Conservation (phyloP, 1,140 invertebrate species). For the Ceratina australensis region DNA sequence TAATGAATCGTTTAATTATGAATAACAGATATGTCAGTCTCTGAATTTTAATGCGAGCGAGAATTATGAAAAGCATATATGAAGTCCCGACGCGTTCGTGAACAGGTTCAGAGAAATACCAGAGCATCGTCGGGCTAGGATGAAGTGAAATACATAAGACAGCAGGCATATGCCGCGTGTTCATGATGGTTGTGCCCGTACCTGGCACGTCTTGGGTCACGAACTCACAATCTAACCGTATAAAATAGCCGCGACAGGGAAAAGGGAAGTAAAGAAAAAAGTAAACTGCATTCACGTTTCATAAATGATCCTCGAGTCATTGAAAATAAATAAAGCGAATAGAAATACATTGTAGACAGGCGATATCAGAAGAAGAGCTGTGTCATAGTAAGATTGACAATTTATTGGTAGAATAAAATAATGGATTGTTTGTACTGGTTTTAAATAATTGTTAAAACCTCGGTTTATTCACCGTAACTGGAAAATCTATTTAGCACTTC, state of each 20-base stretch:
- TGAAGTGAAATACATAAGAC: constrained; percentile 48
- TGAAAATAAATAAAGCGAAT: constrained; percentile 36
- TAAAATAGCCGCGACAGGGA: constrained; percentile 18
- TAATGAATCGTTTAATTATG: not conserved
- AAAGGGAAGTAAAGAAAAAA: constrained; percentile 1
- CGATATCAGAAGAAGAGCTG: too few species aligned
- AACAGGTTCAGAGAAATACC: constrained; percentile 3
- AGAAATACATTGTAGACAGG: too few species aligned
- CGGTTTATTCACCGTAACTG: not conserved
- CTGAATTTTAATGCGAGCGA: too few species aligned
- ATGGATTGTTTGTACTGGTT: too few species aligned
- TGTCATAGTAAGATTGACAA: too few species aligned
- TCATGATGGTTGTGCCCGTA: constrained; percentile 48
- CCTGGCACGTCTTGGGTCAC: constrained; percentile 64
- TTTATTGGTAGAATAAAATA: too few species aligned
- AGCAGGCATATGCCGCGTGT: constrained; percentile 47
- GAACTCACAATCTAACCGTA: constrained; percentile 53
- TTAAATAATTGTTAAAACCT: too few species aligned
- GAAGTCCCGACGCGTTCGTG: not conserved
- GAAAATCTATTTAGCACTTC: not conserved
- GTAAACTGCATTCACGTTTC: constrained; percentile 39
- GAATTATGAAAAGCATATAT: not conserved
- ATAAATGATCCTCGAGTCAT: constrained; percentile 59
- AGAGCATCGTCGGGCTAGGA: not conserved
- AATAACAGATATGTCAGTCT: not conserved